Percentiles rank a stretch among this genome's conserved stretches.
These are phyloP conservation scores for Eretmocerus hayati DNA, from an alignment of 2,888 invertebrate genomes.

Conservation along the genomic window DNA sequence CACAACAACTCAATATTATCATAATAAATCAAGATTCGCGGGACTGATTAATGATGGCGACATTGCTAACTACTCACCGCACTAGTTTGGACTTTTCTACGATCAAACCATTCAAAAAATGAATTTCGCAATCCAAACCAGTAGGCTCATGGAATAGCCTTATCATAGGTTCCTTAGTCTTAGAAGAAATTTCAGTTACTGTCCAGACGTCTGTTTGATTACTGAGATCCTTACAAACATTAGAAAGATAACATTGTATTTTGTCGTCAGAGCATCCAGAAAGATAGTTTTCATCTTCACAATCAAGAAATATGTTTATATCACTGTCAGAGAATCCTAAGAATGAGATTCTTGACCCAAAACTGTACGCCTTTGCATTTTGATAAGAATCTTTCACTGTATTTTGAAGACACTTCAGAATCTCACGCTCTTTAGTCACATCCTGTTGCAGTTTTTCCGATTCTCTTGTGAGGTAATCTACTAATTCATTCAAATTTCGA, in stretches of 20 bases:
- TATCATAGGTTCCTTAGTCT: constrained; percentile 56
- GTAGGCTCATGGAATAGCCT: constrained; percentile 48
- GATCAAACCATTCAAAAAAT: constrained; percentile 55
- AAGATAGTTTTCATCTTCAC: constrained; percentile 25
- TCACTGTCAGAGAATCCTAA: constrained; percentile 43
- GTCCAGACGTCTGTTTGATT: constrained; percentile 33
- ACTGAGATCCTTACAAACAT: constrained; percentile 22
- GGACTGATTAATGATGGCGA: too few species aligned
- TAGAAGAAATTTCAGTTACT: constrained; percentile 41
- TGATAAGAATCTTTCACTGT: constrained; percentile 24
- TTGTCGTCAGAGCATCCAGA: constrained; percentile 7
- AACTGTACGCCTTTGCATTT: constrained; percentile 48
- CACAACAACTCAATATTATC: too few species aligned
- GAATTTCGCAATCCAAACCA: constrained; percentile 55
- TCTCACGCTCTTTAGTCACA: constrained; percentile 9
- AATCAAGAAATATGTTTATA: constrained; percentile 38
- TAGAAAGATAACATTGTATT: constrained; percentile 3
- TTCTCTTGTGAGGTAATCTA: constrained; percentile 17
- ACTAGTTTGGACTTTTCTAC: constrained; percentile 53
- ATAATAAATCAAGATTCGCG: too few species aligned
- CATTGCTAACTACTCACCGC: constrained; percentile 38
- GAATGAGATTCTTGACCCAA: constrained; percentile 56
- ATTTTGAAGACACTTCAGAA: constrained; percentile 26
- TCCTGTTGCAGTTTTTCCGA: constrained; percentile 22
- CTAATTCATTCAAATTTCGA: constrained; percentile 15